phyloP scores from a whole-genome alignment of 2,888 invertebrate species.

The Anodontia alba region DNA sequence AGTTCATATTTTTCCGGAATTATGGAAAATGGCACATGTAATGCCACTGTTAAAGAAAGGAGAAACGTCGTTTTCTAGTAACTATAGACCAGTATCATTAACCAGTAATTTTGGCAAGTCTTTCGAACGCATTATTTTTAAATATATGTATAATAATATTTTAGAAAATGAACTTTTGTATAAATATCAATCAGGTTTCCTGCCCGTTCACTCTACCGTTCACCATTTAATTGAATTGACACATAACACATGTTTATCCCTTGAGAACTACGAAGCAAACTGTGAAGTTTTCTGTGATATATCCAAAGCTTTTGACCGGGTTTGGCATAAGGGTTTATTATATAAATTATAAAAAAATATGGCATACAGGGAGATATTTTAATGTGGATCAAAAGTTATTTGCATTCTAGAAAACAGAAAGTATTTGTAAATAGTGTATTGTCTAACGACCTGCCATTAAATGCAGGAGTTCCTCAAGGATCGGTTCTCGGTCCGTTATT shows the following conservation, averaged over 20 bases:
- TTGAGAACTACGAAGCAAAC: not conserved
- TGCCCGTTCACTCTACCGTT: constrained; percentile 6
- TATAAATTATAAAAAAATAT: not conserved
- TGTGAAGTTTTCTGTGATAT: not conserved
- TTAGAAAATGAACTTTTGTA: not conserved
- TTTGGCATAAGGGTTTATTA: constrained; percentile 3
- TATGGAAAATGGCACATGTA: not conserved
- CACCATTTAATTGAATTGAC: constrained; percentile 12
- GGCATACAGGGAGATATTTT: not conserved
- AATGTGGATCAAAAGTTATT: not conserved
- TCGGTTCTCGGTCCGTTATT: not conserved
- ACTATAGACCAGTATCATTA: not conserved
- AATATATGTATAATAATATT: constrained; percentile 13
- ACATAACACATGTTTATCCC: not conserved
- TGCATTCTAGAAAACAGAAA: not conserved
- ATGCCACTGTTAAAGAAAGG: constrained; percentile 3
- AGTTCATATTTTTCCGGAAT: not conserved
- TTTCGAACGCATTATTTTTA: not conserved
- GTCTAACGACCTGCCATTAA: not conserved
- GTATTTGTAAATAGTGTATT: not conserved
- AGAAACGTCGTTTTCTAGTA: not conserved
- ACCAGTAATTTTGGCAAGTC: not conserved
- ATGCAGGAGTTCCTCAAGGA: constrained; percentile 19
- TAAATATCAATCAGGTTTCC: constrained; percentile 21
- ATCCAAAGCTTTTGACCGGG: constrained; percentile 7